These are phyloP conservation scores for Parapristionchus giblindavisi DNA, from an alignment of 2,888 invertebrate species.

Conservation along the genomic window DNA sequence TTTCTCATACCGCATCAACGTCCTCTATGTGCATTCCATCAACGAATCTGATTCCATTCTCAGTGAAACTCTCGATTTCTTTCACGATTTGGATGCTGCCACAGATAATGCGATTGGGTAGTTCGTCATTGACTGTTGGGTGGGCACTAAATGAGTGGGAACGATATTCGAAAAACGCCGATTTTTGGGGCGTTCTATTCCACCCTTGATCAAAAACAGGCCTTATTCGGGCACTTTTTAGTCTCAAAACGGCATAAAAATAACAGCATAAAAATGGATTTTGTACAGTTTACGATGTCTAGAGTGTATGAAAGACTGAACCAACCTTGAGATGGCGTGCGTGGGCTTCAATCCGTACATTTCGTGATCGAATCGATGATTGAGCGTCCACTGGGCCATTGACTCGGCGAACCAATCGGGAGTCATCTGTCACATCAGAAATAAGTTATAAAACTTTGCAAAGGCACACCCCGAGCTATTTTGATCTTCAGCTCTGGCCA, in stretches of 20 bases:
- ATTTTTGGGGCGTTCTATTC: neutral
- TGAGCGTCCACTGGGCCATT: neutral
- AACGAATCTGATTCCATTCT: conserved; percentile 56
- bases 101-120: conserved; percentile 72
- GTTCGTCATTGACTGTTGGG: conserved; percentile 71
- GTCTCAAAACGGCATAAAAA: too few relatives aligned
- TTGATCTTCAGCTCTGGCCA: too few relatives aligned
- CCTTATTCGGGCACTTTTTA: too few relatives aligned
- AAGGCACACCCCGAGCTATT: too few relatives aligned
- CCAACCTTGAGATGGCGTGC: conserved; percentile 59
- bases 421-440: conserved; percentile 15
- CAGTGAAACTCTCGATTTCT: conserved; percentile 61
- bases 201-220: too few relatives aligned
- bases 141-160: conserved; percentile 49
- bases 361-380: conserved; percentile 67
- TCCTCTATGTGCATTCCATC: conserved; percentile 55
- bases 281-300: neutral
- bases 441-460: too few relatives aligned
- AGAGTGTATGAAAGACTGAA: too few relatives aligned
- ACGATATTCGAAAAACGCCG: neutral
- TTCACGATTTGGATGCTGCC: conserved; percentile 54
- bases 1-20: conserved; percentile 61
- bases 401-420: neutral
- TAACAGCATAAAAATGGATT: too few relatives aligned
- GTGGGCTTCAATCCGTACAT: conserved; percentile 71